Conservation (phyloP, 2,888 invertebrate species). For the Ochropleura plecta region DNA sequence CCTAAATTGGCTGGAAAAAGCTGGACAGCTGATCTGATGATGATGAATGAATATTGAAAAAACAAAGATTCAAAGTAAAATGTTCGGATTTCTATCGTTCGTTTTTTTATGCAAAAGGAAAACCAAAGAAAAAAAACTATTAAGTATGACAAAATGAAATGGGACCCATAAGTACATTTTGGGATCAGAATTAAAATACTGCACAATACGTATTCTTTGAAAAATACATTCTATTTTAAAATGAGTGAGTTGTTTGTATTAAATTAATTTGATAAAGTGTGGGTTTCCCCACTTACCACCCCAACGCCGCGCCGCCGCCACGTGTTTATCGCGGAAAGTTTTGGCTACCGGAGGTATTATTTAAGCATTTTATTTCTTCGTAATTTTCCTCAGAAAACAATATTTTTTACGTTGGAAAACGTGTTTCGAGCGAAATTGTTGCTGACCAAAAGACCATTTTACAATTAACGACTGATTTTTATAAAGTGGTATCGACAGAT, state of each 20-base stretch:
- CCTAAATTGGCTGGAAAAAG: background rate
- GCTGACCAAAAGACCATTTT: background rate
- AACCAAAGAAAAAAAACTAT: too few species aligned
- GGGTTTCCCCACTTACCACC: too few species aligned
- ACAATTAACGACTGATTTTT: background rate
- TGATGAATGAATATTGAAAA: background rate
- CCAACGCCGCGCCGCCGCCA: background rate
- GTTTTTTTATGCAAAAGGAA: background rate
- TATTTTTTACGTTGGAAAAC: slow-evolving; percentile 28
- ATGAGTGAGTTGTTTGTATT: background rate
- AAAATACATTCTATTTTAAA: background rate
- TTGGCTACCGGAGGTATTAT: slow-evolving; percentile 5
- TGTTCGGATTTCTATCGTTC: background rate
- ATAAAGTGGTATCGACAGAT: background rate
- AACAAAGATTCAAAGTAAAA: background rate
- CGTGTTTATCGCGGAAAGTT: slow-evolving; percentile 29
- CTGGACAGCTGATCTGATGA: background rate
- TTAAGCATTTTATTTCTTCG: slow-evolving; percentile 23
- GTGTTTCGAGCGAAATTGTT: background rate
- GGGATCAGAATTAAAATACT: background rate
- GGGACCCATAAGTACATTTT: background rate
- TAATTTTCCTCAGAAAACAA: background rate
- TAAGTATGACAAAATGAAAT: too few species aligned
- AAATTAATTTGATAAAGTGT: background rate
- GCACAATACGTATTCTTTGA: background rate